Percentiles rank a stretch among this genome's conserved stretches.
Conservation (phyloP, 2,113 vertebrate genomes). For the Speoplatyrhinus poulsoni region DNA sequence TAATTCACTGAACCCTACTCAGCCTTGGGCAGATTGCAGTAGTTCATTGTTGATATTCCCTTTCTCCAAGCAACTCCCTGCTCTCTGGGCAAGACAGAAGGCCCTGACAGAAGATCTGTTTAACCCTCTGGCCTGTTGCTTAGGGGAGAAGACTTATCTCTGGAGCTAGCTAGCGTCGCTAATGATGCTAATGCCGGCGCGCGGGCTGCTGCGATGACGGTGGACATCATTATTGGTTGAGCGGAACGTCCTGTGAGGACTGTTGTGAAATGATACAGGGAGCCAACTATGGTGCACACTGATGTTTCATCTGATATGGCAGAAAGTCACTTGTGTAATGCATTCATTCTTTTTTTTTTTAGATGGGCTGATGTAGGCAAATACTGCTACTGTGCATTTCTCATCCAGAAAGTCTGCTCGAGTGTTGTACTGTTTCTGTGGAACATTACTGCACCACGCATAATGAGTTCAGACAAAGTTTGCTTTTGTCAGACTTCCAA, state of each 20-base stretch:
- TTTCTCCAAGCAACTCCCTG: constrained; percentile 16
- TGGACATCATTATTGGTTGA: constrained; percentile 20
- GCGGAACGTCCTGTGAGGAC: neutral
- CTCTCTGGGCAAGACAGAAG: constrained; percentile 25
- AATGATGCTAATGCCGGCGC: constrained; percentile 41
- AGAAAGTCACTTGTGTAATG: neutral
- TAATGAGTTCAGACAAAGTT: no score
- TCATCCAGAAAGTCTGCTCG: no score
- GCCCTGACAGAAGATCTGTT: constrained; percentile 25
- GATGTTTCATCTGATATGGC: constrained; percentile 17
- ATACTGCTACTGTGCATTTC: no score
- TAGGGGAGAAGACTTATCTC: constrained; percentile 26
- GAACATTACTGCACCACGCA: no score
- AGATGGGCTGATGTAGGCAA: no score
- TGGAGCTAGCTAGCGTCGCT: constrained; percentile 38
- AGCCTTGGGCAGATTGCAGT: constrained; percentile 42
- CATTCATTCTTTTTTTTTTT: no score
- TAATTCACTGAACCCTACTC: constrained; percentile 58
- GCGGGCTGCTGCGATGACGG: constrained; percentile 29
- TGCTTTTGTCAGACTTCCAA: no score
- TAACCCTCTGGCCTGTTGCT: constrained; percentile 39
- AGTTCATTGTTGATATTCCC: constrained; percentile 51
- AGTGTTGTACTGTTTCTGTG: no score
- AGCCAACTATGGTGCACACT: neutral
- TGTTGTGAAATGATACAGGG: neutral